Evolutionary conservation across 2,888 invertebrate genomes (phyloP).

Genomic region (Rhagophthalmus giganteus): DNA sequence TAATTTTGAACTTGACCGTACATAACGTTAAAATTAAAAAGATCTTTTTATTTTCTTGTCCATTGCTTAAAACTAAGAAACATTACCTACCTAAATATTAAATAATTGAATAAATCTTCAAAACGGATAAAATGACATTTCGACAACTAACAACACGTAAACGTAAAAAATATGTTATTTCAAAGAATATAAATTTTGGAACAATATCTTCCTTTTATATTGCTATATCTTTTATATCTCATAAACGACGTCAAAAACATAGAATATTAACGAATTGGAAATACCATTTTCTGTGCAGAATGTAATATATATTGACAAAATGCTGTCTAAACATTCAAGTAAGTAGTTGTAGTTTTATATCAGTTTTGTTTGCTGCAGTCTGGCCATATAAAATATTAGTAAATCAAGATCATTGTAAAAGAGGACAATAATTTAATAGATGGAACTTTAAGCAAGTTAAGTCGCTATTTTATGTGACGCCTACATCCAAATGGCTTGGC

Average conservation of each 20-base stretch:
- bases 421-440: conserved; percentile 27
- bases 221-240: not conserved
- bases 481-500: conserved; percentile 41
- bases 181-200: too few species aligned
- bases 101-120: too few species aligned
- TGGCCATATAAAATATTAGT: conserved; percentile 5
- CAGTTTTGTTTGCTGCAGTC: not conserved
- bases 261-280: not conserved
- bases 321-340: not conserved
- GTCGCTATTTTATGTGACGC: conserved; percentile 36
- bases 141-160: too few species aligned
- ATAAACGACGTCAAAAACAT: not conserved
- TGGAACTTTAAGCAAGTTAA: conserved; percentile 32
- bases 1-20: too few species aligned
- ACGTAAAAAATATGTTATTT: too few species aligned
- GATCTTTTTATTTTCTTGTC: too few species aligned
- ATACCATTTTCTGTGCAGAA: not conserved
- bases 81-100: too few species aligned
- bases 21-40: too few species aligned
- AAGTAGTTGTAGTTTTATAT: not conserved
- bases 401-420: conserved; percentile 17
- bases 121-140: too few species aligned
- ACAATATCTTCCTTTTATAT: too few species aligned
- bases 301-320: not conserved
- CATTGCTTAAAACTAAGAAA: too few species aligned